Conservation (phyloP, 2,113 vertebrate genomes). For the Gracilinanus agilis region DNA sequence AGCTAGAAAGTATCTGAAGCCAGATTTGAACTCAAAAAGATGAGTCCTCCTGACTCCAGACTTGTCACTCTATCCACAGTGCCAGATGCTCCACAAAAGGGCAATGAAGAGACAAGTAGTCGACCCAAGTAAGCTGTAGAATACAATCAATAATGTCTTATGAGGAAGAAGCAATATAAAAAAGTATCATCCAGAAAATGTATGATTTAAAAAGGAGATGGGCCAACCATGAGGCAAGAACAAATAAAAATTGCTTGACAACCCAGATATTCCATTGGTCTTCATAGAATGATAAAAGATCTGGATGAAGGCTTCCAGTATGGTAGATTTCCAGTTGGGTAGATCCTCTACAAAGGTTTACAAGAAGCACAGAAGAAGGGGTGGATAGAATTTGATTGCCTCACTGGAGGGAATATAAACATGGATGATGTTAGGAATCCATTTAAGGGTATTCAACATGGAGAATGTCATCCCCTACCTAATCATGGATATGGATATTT, state of each 20-base stretch:
- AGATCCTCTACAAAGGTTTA: not conserved
- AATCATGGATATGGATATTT: constrained; percentile 78
- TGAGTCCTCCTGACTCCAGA: not conserved
- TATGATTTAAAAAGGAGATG: not conserved
- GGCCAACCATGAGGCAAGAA: not conserved
- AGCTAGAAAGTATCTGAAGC: not conserved
- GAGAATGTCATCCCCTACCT: not conserved
- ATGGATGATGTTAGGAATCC: not conserved
- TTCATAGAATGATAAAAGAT: not conserved
- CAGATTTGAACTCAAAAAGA: not conserved
- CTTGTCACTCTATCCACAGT: rapidly evolving
- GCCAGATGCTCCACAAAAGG: not conserved
- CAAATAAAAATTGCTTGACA: not conserved
- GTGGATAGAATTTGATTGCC: not conserved
- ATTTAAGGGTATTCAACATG: not conserved
- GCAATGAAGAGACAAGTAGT: not conserved
- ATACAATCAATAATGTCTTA: not conserved
- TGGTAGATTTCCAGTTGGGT: not conserved
- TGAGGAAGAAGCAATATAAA: not conserved
- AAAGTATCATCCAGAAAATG: not conserved
- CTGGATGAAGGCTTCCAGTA: not conserved
- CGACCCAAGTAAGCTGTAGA: not conserved
- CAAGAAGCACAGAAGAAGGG: not conserved
- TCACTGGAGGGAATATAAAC: not conserved
- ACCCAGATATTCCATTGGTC: not conserved